phyloP scores from a whole-genome alignment of 2,888 invertebrate genomes.

The Epinotia ramella region DNA sequence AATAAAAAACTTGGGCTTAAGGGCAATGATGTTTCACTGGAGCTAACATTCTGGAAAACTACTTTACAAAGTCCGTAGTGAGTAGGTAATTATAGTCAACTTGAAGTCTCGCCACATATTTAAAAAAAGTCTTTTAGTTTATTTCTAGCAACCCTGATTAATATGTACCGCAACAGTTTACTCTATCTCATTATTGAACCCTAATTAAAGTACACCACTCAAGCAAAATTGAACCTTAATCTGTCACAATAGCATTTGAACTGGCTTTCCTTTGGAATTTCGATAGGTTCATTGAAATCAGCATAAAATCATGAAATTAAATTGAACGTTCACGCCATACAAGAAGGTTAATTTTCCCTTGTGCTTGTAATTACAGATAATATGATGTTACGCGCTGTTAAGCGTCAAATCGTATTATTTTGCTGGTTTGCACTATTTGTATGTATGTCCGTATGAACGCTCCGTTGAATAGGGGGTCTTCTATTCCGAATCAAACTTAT shows the following conservation, averaged over 20 bases:
- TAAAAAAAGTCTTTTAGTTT: neutral
- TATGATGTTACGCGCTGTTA: slow-evolving; percentile 49
- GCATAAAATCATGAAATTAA: neutral
- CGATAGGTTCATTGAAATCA: slow-evolving; percentile 7
- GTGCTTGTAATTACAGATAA: slow-evolving; percentile 8
- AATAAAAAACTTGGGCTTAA: too few relatives aligned
- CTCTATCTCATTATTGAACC: slow-evolving; percentile 16
- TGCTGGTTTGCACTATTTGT: slow-evolving; percentile 57
- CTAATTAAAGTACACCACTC: slow-evolving; percentile 1
- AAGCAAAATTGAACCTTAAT: slow-evolving; percentile 2
- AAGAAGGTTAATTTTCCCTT: neutral
- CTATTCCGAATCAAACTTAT: slow-evolving; percentile 16
- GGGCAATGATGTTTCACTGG: too few relatives aligned
- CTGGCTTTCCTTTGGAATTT: neutral
- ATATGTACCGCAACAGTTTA: slow-evolving; percentile 2
- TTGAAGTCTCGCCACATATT: neutral
- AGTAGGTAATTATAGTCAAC: neutral
- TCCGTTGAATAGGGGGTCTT: slow-evolving; percentile 14
- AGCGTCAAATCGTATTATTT: slow-evolving; percentile 73
- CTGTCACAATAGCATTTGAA: neutral
- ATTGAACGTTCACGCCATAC: neutral
- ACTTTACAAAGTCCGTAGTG: too few relatives aligned
- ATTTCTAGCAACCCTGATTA: slow-evolving; percentile 11
- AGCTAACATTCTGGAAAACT: too few relatives aligned
- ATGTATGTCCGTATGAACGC: slow-evolving; percentile 30